phyloP scores from a whole-genome alignment of 2,888 invertebrate species.

The Cataglyphis rosenhaueri region DNA sequence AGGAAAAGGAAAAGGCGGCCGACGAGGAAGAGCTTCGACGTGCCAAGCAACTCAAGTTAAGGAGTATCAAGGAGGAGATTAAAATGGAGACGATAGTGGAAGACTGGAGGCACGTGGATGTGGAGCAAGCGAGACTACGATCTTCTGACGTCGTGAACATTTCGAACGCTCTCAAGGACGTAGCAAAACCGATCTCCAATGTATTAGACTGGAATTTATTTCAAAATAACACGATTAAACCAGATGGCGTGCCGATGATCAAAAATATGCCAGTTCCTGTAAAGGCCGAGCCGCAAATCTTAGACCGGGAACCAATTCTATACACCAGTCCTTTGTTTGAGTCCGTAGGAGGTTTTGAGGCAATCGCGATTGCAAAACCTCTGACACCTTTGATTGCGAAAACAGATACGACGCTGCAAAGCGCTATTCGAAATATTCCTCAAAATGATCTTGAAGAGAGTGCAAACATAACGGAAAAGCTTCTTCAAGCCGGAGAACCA shows the following conservation, averaged over 20 bases:
- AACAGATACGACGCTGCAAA: conserved; percentile 86
- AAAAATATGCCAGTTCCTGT: conserved; percentile 86
- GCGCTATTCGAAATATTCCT: conserved; percentile 87
- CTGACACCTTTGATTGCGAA: conserved; percentile 87
- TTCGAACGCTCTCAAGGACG: conserved; percentile 88
- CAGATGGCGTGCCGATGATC: conserved; percentile 78
- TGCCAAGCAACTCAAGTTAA: conserved; percentile 81
- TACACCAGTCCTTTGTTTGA: conserved; percentile 86
- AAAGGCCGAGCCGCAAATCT: conserved; percentile 86
- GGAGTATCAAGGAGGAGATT: conserved; percentile 80
- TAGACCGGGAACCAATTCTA: conserved; percentile 85
- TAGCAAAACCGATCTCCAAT: conserved; percentile 88
- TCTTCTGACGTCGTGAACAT: conserved; percentile 85
- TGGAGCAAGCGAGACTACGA: conserved; percentile 87
- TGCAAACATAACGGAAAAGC: conserved; percentile 88
- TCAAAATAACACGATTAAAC: conserved; percentile 71
- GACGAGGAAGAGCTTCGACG: conserved; percentile 88
- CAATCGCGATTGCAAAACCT: conserved; percentile 88
- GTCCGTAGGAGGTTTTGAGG: conserved; percentile 87
- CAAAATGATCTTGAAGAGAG: conserved; percentile 88
- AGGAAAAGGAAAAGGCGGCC: conserved; percentile 91
- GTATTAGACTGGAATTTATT: conserved; percentile 86
- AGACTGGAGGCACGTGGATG: conserved; percentile 86
- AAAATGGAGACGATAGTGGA: conserved; percentile 77
- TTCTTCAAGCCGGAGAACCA: conserved; percentile 86